phyloP scores from a whole-genome alignment of 2,888 invertebrate genomes.

The Sclerodermus sp. region DNA sequence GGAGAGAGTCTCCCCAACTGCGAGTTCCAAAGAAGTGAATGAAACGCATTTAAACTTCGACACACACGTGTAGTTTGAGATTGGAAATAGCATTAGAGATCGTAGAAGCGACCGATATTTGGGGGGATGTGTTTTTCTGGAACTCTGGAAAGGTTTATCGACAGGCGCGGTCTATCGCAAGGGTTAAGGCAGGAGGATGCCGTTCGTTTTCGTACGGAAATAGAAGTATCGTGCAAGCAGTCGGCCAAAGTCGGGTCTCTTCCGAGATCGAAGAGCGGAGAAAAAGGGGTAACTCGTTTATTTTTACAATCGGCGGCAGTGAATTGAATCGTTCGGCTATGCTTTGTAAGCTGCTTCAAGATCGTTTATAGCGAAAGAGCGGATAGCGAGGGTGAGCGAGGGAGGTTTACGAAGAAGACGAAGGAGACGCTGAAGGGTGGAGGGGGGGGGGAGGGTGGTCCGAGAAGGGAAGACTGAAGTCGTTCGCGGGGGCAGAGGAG shows the following conservation, averaged over 20 bases:
- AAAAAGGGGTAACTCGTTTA: slow-evolving; percentile 34
- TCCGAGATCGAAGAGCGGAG: slow-evolving; percentile 33
- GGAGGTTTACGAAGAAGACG: slow-evolving; percentile 1
- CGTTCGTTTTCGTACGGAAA: slow-evolving; percentile 24
- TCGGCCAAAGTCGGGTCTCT: slow-evolving; percentile 24
- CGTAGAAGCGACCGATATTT: too few relatives aligned
- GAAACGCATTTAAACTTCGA: too few relatives aligned
- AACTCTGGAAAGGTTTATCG: neutral
- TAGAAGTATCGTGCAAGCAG: slow-evolving; percentile 22
- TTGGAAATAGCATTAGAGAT: too few relatives aligned
- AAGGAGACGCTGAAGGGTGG: too few relatives aligned
- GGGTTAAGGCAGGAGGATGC: neutral
- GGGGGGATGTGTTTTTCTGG: neutral
- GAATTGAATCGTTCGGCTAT: slow-evolving; percentile 40
- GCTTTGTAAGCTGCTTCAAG: slow-evolving; percentile 10
- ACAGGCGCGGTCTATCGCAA: neutral
- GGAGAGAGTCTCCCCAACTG: too few relatives aligned
- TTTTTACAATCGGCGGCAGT: slow-evolving; percentile 45
- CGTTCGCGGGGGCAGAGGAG: slow-evolving; percentile 11
- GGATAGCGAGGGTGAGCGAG: slow-evolving; percentile 3
- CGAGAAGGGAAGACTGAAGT: slow-evolving; percentile 2
- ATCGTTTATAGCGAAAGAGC: neutral
- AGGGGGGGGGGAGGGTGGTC: slow-evolving; percentile 1
- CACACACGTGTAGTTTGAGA: too few relatives aligned
- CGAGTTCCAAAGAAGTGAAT: too few relatives aligned